Percentiles rank a stretch among this genome's conserved stretches.
Evolutionary conservation across 1,140 invertebrate genomes (phyloP).

Genomic region (Gonatopus flavifemur): DNA sequence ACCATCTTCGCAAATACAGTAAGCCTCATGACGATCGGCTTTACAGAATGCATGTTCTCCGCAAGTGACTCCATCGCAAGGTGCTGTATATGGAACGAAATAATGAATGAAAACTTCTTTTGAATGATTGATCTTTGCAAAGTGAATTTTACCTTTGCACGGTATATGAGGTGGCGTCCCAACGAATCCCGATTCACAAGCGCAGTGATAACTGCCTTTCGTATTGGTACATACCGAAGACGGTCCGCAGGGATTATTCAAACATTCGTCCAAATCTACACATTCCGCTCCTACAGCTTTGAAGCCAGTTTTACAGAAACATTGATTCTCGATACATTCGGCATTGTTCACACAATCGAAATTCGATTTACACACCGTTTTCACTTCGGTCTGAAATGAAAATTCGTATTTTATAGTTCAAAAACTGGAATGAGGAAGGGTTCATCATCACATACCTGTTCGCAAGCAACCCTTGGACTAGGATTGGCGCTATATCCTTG

Average conservation of each 20-base stretch:
- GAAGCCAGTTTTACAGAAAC: conserved; percentile 89
- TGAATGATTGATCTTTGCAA: not conserved
- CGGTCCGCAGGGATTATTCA: conserved; percentile 74
- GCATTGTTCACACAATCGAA: conserved; percentile 92
- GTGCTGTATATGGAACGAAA: conserved; percentile 60
- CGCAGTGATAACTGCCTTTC: conserved; percentile 81
- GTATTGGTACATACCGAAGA: conserved; percentile 82
- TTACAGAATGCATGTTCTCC: conserved; percentile 87
- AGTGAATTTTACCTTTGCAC: conserved; percentile 68
- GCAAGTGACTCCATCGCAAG: conserved; percentile 88
- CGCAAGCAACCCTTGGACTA: conserved; percentile 79
- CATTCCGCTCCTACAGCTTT: conserved; percentile 76
- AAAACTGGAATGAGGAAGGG: not conserved
- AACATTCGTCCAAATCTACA: conserved; percentile 82
- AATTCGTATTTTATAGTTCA: not conserved
- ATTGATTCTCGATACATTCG: conserved; percentile 84
- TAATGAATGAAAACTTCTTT: not conserved
- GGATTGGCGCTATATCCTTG: conserved; percentile 85
- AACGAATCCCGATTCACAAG: conserved; percentile 83
- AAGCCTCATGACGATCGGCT: conserved; percentile 83
- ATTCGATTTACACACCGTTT: conserved; percentile 81
- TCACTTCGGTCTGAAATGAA: conserved; percentile 73
- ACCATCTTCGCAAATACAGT: conserved; percentile 90
- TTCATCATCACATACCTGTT: conserved; percentile 66
- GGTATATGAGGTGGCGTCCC: conserved; percentile 76